Evolutionary conservation across 2,888 invertebrate species (phyloP), one percentile per base, ranked within the genome.

Genomic region (Epistrophella euchroma): DNA sequence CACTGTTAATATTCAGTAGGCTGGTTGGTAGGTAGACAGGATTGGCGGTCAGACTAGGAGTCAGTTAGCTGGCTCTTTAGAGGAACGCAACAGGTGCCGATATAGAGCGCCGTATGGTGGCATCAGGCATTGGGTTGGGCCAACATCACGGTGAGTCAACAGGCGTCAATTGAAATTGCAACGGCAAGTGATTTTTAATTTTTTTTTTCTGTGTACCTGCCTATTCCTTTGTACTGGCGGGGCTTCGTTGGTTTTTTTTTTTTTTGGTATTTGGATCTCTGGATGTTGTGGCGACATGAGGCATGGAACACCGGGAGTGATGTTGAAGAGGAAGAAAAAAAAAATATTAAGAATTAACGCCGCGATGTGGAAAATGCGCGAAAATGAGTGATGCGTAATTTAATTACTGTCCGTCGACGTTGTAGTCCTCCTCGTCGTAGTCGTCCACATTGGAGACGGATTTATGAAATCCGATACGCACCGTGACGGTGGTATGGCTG

Each of bases 311-410:
- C 62, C 64, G 13, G 17, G 66, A 66, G 45, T 25, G 13, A 52
- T n/a, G 55, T 22, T 64, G 43, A 32, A 52, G 17, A 25, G 10
- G 19, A 37, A 43, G 68, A 40, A 40, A 50, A 58, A 72, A 32
- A 47, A 50, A 22, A 55, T 37, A 37, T 43, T 43, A 62, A 62
- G 73, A 87, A 85, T 87, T 80, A 81, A 80, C 85, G 80, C 87
- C 87, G 85, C 87, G 87, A 87, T 58, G 85, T 87, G 87, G 85
- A 87, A 87, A 85, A 85, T 87, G 85, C 87, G 87, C 87, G 87
- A 87, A 87, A 87, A 85, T 87, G 80, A 87, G 62, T 87, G 85
- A 87, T 85, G 87, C 85, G 87, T 87, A 74, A 85, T 85, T 87
- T 80, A 87, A 83, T 87, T 73, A 78, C 52, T 55, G 70, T 70